Conservation (phyloP, 1,140 invertebrate species). For the Centruroides vittatus region DNA sequence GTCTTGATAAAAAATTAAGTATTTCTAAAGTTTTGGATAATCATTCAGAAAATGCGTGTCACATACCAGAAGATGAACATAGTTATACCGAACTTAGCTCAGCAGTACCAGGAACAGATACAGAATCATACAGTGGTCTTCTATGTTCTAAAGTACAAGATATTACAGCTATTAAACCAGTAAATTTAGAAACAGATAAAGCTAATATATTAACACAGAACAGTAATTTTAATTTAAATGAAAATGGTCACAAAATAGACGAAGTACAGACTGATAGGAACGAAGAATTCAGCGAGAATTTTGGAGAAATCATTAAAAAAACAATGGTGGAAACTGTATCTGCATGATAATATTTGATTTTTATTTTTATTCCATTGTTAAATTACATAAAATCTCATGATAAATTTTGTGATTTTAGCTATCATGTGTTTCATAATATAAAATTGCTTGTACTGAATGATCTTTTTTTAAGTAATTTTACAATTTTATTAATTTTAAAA, state of each 20-base stretch:
- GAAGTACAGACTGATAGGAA: not conserved
- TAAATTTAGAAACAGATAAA: slow-evolving; percentile 12
- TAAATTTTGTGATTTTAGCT: too few species aligned
- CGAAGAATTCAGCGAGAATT: slow-evolving; percentile 44
- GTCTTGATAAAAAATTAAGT: too few species aligned
- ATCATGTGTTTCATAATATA: too few species aligned
- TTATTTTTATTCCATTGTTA: too few species aligned
- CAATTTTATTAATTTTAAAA: too few species aligned
- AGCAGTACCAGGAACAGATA: slow-evolving; percentile 21
- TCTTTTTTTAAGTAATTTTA: too few species aligned
- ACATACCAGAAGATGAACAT: slow-evolving; percentile 11
- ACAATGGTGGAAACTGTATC: slow-evolving; percentile 80
- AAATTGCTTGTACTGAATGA: too few species aligned
- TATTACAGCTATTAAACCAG: slow-evolving; percentile 13
- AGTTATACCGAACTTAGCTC: slow-evolving; percentile 21
- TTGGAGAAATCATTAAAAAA: slow-evolving; percentile 83
- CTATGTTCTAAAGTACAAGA: slow-evolving; percentile 21
- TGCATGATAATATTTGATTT: not conserved
- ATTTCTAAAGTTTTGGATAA: too few species aligned
- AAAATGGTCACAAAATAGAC: slow-evolving; percentile 5
- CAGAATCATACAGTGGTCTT: slow-evolving; percentile 27
- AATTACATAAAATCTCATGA: too few species aligned
- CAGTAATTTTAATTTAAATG: not conserved
- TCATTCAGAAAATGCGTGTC: too few species aligned
- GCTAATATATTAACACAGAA: slow-evolving; percentile 6